Conservation (phyloP, 2,113 vertebrate species). For the Ageneiosus marmoratus region DNA sequence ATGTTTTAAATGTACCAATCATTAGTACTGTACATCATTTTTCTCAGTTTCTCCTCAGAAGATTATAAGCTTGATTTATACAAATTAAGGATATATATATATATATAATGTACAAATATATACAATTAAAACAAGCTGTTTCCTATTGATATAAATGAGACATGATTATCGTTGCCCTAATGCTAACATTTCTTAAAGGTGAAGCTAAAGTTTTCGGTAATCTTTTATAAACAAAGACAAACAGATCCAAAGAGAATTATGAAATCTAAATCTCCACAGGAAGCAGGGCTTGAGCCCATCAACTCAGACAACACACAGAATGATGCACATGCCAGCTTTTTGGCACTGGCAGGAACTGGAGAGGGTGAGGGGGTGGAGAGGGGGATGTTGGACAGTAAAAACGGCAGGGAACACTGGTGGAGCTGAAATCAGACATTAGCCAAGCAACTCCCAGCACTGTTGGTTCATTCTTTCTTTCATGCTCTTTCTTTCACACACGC, state of each 20-base stretch:
- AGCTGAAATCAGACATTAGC: slow-evolving; percentile 36
- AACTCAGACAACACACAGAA: background rate
- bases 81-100: background rate
- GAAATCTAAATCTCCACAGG: slow-evolving; percentile 10
- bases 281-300: background rate
- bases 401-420: slow-evolving; percentile 32
- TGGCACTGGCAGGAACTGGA: slow-evolving; percentile 12
- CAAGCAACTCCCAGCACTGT: background rate
- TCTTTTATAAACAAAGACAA: background rate
- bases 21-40: background rate
- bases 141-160: background rate
- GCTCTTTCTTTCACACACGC: slow-evolving; percentile 4
- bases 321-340: background rate
- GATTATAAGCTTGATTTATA: background rate
- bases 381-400: slow-evolving; percentile 11
- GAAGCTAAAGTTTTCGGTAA: background rate
- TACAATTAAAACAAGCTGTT: background rate
- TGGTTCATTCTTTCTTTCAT: background rate
- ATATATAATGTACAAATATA: background rate
- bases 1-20: background rate
- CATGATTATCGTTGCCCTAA: background rate
- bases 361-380: background rate
- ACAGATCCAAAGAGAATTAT: background rate
- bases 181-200: no score
- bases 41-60: background rate